Evolutionary conservation across 2,888 invertebrate genomes (phyloP).

Genomic region (Dioctria linearis): DNA sequence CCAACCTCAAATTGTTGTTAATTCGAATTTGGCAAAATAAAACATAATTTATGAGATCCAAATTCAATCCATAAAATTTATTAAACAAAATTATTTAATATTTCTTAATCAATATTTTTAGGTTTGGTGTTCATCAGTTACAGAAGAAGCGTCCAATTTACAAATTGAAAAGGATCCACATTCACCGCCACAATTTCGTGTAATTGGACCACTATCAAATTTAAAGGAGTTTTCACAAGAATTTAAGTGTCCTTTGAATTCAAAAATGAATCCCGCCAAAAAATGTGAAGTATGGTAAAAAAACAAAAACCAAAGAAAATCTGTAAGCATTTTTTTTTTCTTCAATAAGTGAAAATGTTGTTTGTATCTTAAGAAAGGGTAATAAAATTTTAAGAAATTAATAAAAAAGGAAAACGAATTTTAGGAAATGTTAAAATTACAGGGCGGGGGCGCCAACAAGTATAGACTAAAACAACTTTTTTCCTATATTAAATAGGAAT

Average conservation of each 20-base stretch:
- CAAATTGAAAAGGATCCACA: slow-evolving; percentile 96
- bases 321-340: too few species aligned
- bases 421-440: too few species aligned
- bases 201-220: slow-evolving; percentile 90
- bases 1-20: too few species aligned
- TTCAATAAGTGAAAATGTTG: too few species aligned
- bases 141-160: slow-evolving; percentile 86
- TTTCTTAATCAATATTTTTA: slow-evolving; percentile 54
- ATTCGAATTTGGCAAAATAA: too few species aligned
- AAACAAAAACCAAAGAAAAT: too few species aligned
- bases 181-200: slow-evolving; percentile 88
- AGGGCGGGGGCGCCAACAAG: too few species aligned
- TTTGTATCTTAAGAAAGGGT: too few species aligned
- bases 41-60: background rate
- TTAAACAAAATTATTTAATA: background rate
- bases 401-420: too few species aligned
- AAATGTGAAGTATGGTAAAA: slow-evolving; percentile 95
- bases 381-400: too few species aligned
- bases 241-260: slow-evolving; percentile 82
- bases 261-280: slow-evolving; percentile 86
- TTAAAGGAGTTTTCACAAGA: slow-evolving; percentile 85
- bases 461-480: too few species aligned
- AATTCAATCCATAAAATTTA: background rate
- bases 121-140: slow-evolving; percentile 93
- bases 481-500: too few species aligned